Percentiles rank a stretch among this genome's conserved stretches.
phyloP scores from a whole-genome alignment of 2,113 vertebrate species.

The Donacobius atricapilla region DNA sequence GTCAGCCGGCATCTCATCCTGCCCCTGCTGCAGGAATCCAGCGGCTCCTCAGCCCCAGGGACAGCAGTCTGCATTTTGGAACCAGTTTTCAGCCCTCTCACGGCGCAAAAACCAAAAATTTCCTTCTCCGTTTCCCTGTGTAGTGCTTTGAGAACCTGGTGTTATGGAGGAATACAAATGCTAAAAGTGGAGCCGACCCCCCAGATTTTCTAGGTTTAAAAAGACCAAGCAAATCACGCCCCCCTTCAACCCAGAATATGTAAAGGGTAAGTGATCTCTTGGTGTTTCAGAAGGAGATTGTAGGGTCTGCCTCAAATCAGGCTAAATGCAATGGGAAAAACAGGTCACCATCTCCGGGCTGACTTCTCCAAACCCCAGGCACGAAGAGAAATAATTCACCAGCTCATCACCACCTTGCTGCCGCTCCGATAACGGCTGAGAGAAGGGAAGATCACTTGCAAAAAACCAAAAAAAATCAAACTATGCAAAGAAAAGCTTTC shows the following conservation, averaged over 20 bases:
- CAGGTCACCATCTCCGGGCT: neutral
- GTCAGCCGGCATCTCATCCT: neutral
- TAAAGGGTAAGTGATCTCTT: accelerated
- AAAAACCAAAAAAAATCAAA: neutral
- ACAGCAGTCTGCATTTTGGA: neutral
- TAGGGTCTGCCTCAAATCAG: neutral
- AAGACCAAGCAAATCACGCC: neutral
- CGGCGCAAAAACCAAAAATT: neutral
- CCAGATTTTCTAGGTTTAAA: neutral
- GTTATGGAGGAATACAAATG: neutral
- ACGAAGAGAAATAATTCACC: accelerated
- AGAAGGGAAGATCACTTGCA: neutral
- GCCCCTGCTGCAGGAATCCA: neutral
- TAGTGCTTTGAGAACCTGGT: accelerated
- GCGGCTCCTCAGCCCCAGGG: neutral
- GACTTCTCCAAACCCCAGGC: neutral
- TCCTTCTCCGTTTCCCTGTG: accelerated
- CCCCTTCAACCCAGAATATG: accelerated
- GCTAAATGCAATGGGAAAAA: neutral
- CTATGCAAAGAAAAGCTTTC: neutral
- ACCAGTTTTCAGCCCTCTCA: neutral
- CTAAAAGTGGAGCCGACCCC: accelerated
- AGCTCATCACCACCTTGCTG: neutral
- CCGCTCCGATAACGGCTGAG: accelerated
- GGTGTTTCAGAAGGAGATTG: neutral